Percentiles rank a stretch among this genome's conserved stretches.
These are phyloP conservation scores for Rhodinocichla rosea DNA, from an alignment of 2,113 vertebrate species.

Conservation along the genomic window DNA sequence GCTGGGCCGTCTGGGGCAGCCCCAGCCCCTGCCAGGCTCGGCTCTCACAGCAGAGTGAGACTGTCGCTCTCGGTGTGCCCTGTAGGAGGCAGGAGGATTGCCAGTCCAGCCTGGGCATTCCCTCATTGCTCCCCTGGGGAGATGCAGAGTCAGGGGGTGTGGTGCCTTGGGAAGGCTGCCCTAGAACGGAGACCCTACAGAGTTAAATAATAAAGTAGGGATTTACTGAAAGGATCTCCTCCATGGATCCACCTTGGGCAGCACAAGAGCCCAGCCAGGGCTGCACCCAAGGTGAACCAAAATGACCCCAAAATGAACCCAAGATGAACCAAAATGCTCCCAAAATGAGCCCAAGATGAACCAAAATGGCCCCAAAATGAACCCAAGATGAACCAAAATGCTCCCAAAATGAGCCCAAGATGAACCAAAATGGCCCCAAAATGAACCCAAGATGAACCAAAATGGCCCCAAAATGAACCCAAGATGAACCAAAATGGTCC, in stretches of 20 bases:
- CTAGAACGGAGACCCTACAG: neutral
- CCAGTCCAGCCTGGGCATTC: no score
- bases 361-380: no score
- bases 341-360: no score
- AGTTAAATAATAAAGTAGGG: neutral
- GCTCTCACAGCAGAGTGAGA: fast-evolving
- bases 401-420: no score
- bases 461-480: no score
- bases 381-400: no score
- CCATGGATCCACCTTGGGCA: neutral
- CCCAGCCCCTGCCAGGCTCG: fast-evolving
- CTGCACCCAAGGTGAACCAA: neutral
- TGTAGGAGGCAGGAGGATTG: neutral
- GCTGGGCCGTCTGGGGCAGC: no score
- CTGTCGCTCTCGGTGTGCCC: neutral
- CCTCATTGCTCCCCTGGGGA: neutral
- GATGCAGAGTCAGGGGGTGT: neutral
- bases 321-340: no score
- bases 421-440: no score
- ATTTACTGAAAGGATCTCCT: neutral
- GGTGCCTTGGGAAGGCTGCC: neutral
- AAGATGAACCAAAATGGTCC: neutral
- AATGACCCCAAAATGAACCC: no score
- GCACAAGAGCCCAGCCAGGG: neutral
- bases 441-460: no score